Percentiles rank a stretch among this genome's conserved stretches.
These are phyloP conservation scores for Meteorus sp. DNA, from an alignment of 1,140 invertebrate species.

Conservation along the genomic window DNA sequence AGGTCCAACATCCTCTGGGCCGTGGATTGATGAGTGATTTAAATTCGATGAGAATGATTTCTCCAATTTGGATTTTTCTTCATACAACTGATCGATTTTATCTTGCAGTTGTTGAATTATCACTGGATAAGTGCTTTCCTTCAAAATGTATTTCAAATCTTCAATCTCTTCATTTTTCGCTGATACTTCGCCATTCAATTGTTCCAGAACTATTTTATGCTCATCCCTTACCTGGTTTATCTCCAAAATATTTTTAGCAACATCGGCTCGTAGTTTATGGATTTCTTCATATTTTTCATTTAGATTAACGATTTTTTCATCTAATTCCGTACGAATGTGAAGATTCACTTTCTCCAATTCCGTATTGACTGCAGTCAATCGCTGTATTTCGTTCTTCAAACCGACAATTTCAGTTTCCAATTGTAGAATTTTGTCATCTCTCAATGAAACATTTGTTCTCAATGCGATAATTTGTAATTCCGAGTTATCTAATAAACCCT, in stretches of 20 bases:
- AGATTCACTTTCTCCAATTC: constrained; percentile 46
- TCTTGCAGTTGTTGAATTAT: constrained; percentile 53
- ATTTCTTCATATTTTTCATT: background rate
- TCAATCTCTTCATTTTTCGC: constrained; percentile 50
- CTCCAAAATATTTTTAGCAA: too few relatives aligned
- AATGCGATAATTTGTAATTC: background rate
- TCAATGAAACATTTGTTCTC: background rate
- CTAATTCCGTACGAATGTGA: constrained; percentile 54
- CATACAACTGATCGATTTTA: constrained; percentile 48
- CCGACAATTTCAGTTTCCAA: constrained; percentile 55
- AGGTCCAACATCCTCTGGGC: too few relatives aligned
- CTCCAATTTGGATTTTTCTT: constrained; percentile 47
- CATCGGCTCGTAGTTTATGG: background rate
- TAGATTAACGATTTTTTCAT: constrained; percentile 20
- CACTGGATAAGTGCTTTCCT: constrained; percentile 45
- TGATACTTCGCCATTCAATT: constrained; percentile 40
- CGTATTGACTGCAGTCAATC: constrained; percentile 45
- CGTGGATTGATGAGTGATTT: too few relatives aligned
- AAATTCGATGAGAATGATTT: constrained; percentile 16
- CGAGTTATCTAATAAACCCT: constrained; percentile 30
- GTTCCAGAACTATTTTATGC: constrained; percentile 28
- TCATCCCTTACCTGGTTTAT: too few relatives aligned
- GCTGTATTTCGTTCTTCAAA: constrained; percentile 54
- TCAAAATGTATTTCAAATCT: constrained; percentile 46
- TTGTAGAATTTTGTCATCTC: constrained; percentile 10